phyloP scores from a whole-genome alignment of 1,140 invertebrate genomes.

The Calliopsis andreniformis region DNA sequence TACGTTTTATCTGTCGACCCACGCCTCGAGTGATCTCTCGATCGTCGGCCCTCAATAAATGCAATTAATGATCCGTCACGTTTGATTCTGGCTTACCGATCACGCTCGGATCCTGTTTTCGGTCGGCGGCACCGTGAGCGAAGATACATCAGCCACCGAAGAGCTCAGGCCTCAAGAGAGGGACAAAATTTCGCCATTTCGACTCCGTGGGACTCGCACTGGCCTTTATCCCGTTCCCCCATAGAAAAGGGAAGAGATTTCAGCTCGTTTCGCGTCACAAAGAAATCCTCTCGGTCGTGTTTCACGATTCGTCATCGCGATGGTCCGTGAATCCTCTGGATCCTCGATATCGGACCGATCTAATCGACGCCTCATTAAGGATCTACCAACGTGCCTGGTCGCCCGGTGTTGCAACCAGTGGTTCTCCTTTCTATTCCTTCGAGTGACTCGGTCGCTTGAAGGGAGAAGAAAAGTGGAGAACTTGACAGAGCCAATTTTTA shows the following conservation, averaged over 20 bases:
- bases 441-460: background rate
- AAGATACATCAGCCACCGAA: too few relatives aligned
- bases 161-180: too few relatives aligned
- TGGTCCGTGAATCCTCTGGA: conserved; percentile 64
- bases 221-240: background rate
- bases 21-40: conserved; percentile 56
- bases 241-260: background rate
- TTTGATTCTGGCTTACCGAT: conserved; percentile 55
- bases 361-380: conserved; percentile 79
- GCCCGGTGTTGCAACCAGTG: conserved; percentile 60
- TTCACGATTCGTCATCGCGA: conserved; percentile 64
- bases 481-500: conserved; percentile 21
- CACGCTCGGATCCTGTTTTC: conserved; percentile 44
- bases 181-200: background rate
- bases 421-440: conserved; percentile 55
- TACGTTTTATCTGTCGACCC: conserved; percentile 57
- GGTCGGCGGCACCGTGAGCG: conserved; percentile 17
- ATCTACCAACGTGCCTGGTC: conserved; percentile 60
- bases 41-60: conserved; percentile 61
- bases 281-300: conserved; percentile 27
- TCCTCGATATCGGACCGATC: conserved; percentile 70
- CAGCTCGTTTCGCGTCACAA: conserved; percentile 15
- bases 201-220: background rate
- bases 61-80: conserved; percentile 67
- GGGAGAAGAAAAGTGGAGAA: background rate